Percentiles rank a stretch among this genome's conserved stretches.
Conservation (phyloP, 2,113 vertebrate genomes). For the Irena cyanogastra region DNA sequence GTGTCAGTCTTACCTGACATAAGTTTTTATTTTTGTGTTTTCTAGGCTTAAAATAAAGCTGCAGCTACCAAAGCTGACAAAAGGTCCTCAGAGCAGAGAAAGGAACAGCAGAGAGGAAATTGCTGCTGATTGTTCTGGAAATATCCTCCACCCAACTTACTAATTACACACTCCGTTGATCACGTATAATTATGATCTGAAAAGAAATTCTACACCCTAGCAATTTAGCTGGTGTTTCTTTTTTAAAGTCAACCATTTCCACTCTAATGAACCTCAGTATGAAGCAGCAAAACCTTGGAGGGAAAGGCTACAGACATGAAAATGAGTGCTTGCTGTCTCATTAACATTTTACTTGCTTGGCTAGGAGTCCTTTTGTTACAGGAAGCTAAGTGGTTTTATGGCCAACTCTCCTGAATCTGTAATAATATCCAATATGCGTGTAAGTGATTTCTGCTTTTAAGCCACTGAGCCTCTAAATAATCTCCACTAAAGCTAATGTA, state of each 20-base stretch:
- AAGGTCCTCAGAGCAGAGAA: not conserved
- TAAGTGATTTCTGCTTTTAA: slow-evolving; percentile 59
- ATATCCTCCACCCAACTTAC: slow-evolving; percentile 24
- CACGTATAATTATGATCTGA: slow-evolving; percentile 44
- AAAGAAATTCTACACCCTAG: slow-evolving; percentile 22
- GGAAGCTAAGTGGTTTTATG: slow-evolving; percentile 60
- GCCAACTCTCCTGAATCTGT: slow-evolving; percentile 38
- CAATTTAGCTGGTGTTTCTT: slow-evolving; percentile 1
- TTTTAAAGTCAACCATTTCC: slow-evolving; percentile 21
- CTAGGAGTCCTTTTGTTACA: slow-evolving; percentile 46
- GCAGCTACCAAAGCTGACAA: slow-evolving; percentile 2
- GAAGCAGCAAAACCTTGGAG: slow-evolving; percentile 26
- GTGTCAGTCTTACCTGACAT: not conserved
- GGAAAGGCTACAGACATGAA: slow-evolving; percentile 2
- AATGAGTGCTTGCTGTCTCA: slow-evolving; percentile 54
- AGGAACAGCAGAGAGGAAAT: slow-evolving; percentile 40
- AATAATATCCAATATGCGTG: slow-evolving; percentile 46
- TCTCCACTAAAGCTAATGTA: slow-evolving; percentile 37
- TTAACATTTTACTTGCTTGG: slow-evolving; percentile 58
- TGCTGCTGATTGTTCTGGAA: slow-evolving; percentile 50
- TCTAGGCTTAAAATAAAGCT: not conserved
- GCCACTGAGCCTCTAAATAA: slow-evolving; percentile 45
- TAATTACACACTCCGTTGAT: slow-evolving; percentile 55
- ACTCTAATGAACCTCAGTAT: slow-evolving; percentile 29
- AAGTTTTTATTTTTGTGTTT: not conserved